Evolutionary conservation across 2,113 vertebrate species (phyloP), one percentile per base, ranked within the genome.

Genomic region (Falcunculus frontatus): DNA sequence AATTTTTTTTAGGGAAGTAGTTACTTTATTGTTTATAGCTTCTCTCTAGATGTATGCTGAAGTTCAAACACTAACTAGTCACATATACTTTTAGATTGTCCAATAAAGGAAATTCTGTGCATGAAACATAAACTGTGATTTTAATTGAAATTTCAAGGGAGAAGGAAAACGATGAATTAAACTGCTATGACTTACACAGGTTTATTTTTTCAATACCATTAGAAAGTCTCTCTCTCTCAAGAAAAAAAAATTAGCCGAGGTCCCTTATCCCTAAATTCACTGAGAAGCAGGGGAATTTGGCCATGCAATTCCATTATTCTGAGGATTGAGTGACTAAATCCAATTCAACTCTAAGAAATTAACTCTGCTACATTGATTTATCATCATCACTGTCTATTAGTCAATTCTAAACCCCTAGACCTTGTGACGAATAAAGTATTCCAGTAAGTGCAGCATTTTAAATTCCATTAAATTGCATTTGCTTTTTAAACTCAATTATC

Each of bases 321-420:
- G 78, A 55, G 75, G 57, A 17, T 13, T 88, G 60, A 93, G 57
- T 63, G 55, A 86, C 78, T 92, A 84, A 93, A 96, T 94, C 65
- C 62, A 95, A 60, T 86, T 33, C 50, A 93, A 42, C 56, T 90
- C 62, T 73, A 60, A 93, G 75, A 93, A 96, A 97, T 96, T 91
- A 95, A 94, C 64, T 95, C 64, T 95, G 75, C 81, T 95, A 64
- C 37, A 72, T 91, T 95, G 94, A 95, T 97, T 94, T 97, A 90
- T 96, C 94, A 91, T 94, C 86, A 96, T 96, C 47, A 55, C 78
- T 96, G 93, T 95, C 95, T 97, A 78, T 94, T 97, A 97, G 88
- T 84, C 88, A 88, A 90, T 91, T 94, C 32, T 89, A 76, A 93
- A 81, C 67, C 84, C 35, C 55, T 79, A 88, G 90, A 95, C 65